These are phyloP conservation scores for Coturnix japonica DNA, from an alignment of 2,113 vertebrate genomes.

Conservation along the genomic window DNA sequence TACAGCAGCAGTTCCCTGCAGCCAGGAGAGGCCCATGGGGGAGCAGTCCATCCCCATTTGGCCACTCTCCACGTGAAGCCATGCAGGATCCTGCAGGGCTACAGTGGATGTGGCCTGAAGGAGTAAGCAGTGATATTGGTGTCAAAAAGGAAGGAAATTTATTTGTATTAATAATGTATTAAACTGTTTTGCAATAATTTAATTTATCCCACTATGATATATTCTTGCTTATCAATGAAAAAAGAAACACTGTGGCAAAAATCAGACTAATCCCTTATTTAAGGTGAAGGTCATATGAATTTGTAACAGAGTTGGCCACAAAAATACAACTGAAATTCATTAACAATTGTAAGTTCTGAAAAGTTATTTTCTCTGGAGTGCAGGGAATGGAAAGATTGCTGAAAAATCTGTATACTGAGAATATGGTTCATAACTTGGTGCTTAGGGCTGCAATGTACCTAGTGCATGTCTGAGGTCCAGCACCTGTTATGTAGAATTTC, in stretches of 20 bases:
- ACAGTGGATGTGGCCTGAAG: neutral
- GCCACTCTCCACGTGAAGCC: neutral
- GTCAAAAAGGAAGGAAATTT: neutral
- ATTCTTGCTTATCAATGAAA: neutral
- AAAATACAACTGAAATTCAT: neutral
- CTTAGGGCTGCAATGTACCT: neutral
- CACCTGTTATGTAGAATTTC: neutral
- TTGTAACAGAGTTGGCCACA: neutral
- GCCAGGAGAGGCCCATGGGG: too few species aligned
- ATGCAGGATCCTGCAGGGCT: neutral
- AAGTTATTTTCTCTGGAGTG: neutral
- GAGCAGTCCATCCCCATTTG: neutral
- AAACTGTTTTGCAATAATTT: neutral
- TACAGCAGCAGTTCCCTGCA: too few species aligned
- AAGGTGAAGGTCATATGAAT: neutral
- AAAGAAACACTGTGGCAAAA: neutral
- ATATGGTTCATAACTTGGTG: neutral
- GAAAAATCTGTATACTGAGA: neutral
- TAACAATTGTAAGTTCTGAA: neutral
- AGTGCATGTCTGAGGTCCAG: neutral
- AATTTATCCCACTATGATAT: neutral
- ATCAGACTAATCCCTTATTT: neutral
- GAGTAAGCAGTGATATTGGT: neutral
- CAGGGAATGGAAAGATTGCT: neutral
- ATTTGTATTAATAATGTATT: neutral